Base-by-base conservation (phyloP, 2,888 invertebrate genomes). In the Lamellibrachia columna region DNA sequence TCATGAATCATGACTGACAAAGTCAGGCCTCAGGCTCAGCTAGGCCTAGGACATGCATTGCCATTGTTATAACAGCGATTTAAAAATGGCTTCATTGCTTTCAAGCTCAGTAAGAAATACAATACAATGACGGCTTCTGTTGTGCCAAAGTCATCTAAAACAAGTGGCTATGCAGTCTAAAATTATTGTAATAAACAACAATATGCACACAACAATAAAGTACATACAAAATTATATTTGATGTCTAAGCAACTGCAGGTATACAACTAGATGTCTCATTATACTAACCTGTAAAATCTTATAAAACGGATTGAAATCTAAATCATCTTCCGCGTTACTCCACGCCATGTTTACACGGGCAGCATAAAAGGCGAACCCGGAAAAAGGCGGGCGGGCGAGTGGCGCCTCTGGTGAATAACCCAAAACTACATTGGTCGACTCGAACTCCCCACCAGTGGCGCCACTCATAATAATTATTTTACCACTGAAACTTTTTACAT, bases 231-330 rank as follows among this genome's bases (percentile, higher is more conserved):
- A 75, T n/a, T 22, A 4, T 60, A 55, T 15, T 75, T 15, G n/a
- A 75, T 75, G 75, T 75, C 22, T 75, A 75, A 22, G 22, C 75
- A 75, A 22, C 1, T 11, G n/a, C 2, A 3, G 2, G 75, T 75
- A 75, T 22, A 75, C n/a, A 15, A 75, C 0, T 75, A 75, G 22
- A 6, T 22, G 22, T 75, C 75, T 75, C 75, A 15, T n/a, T 75
- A 22, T 11, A 75, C 75, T 75, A 75, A 75, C 75, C 22, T 75
- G 75, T 75, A 75, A 75, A 75, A 22, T 6, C 75, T 22, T 75
- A 75, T 75, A 75, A 75, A 75, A 75, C 15, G 75, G 75, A 75
- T 75, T 75, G 75, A 75, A 75, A n/a, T 75, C 75, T 75, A 75
- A 75, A 15, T 75, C 75, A 15, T 75, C 75, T 2, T 75, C 75